These are phyloP conservation scores for Arizona elegans DNA, from an alignment of 2,113 vertebrate species.

Conservation along the genomic window DNA sequence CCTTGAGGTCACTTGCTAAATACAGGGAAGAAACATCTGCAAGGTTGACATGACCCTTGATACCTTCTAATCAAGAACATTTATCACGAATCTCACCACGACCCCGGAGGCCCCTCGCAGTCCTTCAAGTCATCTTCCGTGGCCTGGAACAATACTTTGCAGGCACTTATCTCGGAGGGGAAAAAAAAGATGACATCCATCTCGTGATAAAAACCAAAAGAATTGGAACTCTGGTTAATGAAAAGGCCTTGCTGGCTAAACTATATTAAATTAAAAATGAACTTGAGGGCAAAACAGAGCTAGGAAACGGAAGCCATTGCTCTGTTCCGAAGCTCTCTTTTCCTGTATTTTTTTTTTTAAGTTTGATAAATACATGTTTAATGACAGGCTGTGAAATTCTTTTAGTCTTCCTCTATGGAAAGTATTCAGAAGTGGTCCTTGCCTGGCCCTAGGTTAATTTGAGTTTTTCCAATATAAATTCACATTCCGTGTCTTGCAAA, in stretches of 20 bases:
- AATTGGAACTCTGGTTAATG: background rate
- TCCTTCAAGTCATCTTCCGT: background rate
- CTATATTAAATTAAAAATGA: background rate
- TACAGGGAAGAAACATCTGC: background rate
- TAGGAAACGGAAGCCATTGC: background rate
- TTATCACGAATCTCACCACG: background rate
- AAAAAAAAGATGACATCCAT: background rate
- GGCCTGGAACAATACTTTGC: background rate
- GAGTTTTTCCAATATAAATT: too few species aligned
- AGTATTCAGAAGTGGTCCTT: background rate
- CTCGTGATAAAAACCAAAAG: background rate
- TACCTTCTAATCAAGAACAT: background rate
- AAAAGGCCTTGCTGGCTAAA: background rate
- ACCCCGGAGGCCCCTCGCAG: accelerated
- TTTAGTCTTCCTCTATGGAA: background rate
- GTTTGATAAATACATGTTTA: background rate
- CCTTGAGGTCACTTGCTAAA: background rate
- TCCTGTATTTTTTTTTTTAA: background rate
- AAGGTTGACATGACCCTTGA: background rate
- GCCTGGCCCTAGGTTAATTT: background rate
- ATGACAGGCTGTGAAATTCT: background rate
- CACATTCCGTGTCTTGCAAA: too few species aligned
- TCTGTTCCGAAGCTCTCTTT: background rate
- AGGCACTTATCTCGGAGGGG: background rate
- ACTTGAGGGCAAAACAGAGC: background rate